Conservation (phyloP, 2,888 invertebrate genomes). For the Hoplodrina ambigua region DNA sequence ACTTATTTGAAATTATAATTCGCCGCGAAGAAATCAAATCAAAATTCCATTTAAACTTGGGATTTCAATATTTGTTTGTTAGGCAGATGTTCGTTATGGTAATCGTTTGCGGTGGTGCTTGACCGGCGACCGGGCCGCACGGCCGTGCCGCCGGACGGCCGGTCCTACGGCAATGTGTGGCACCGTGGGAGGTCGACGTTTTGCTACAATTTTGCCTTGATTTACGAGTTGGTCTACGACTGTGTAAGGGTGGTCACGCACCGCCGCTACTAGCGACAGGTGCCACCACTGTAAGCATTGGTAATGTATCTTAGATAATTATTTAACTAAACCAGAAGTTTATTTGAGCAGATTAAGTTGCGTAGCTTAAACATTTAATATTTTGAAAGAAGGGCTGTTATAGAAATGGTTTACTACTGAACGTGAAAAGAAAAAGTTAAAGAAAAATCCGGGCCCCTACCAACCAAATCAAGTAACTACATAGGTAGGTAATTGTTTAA, state of each 20-base stretch:
- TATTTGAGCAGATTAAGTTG: too few relatives aligned
- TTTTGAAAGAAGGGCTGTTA: too few relatives aligned
- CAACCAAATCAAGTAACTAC: conserved; percentile 23
- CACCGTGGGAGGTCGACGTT: background rate
- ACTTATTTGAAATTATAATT: conserved; percentile 90
- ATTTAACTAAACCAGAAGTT: background rate
- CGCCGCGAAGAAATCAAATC: conserved; percentile 88
- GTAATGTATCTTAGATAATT: background rate
- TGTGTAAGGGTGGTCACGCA: conserved; percentile 2
- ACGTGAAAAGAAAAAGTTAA: background rate
- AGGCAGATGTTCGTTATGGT: conserved; percentile 78
- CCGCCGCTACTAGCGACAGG: background rate
- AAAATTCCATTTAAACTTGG: conserved; percentile 89
- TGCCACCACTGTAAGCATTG: background rate
- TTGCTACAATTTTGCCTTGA: conserved; percentile 33
- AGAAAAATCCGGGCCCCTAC: background rate
- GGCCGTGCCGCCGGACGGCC: background rate
- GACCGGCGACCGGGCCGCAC: conserved; percentile 48
- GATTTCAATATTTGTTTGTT: conserved; percentile 87
- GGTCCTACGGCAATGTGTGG: background rate
- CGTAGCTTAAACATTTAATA: too few relatives aligned
- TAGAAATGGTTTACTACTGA: background rate
- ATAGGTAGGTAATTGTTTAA: conserved; percentile 24
- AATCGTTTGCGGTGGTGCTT: conserved; percentile 62
- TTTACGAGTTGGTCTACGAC: conserved; percentile 22